Base-by-base conservation (phyloP, 2,888 invertebrate species). In the Galerucella nymphaeae region DNA sequence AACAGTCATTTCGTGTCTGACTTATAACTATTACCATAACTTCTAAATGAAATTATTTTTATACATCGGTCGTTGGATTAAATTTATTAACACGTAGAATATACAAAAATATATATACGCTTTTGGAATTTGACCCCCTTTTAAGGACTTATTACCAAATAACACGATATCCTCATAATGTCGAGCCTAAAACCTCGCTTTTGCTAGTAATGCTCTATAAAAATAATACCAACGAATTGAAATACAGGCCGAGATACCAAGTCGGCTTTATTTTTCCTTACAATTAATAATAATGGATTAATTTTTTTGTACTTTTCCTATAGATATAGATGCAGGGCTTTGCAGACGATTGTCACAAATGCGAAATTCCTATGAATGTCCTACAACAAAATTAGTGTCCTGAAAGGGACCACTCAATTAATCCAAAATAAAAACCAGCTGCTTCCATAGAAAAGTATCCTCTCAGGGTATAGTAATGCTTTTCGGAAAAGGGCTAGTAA, bases 11-110 rank as follows among this genome's bases (percentile, higher is more conserved):
- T 77, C 78, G 77, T 79, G 78, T 76, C 67, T 63, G 23, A 63
- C 63, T 55, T 67, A 70, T 69, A 66, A 72, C 61, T 68, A 75
- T 79, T 78, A 76, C 76, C 79, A 77, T 79, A 78, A 79, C 78
- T 78, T 72, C 70, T 75, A 45, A 68, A 70, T 75, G 72, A 78
- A 73, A 73, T 75, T 75, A 77, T 78, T 77, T 78, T 75, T 77
- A 72, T 75, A 74, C 76, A 77, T 77, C 62, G 76, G 68, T 65
- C 58, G 48, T 45, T 58, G 63, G 72, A 76, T 74, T 73, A 30
- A 8, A 30, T 30, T 30, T 72, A 75, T 71, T 63, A 69, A 74
- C 73, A 71, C 74, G 73, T 74, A 74, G 73, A 71, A 75, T 74
- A 73, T 62, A 66, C 70, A 72, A 75, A 72, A n/a, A 50, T 50